Percentiles rank a stretch among this genome's conserved stretches.
phyloP scores from a whole-genome alignment of 2,113 vertebrate genomes.

The Rousettus leschenaultii region DNA sequence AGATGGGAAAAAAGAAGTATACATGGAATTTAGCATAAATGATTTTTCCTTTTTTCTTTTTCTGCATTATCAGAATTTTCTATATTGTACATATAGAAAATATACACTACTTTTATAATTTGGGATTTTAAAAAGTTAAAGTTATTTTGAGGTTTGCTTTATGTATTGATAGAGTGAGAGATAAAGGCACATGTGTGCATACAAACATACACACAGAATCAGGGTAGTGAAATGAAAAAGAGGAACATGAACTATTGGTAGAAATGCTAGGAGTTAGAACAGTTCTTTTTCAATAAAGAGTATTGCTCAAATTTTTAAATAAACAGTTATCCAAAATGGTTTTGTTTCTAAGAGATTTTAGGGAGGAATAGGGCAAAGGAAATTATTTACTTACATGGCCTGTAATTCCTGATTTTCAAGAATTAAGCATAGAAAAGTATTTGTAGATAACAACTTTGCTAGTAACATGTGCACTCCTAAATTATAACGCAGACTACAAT shows the following conservation, averaged over 20 bases:
- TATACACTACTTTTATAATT: not conserved
- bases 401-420: slow-evolving; percentile 53
- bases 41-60: not conserved
- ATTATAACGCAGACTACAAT: slow-evolving; percentile 59
- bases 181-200: not conserved
- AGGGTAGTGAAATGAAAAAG: not conserved
- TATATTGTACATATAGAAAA: not conserved
- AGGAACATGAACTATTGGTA: not conserved
- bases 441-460: slow-evolving; percentile 52
- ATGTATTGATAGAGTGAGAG: not conserved
- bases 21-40: not conserved
- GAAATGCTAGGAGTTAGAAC: not conserved
- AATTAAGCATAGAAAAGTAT: slow-evolving; percentile 52
- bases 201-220: not conserved
- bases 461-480: slow-evolving; percentile 5
- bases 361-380: not conserved
- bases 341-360: slow-evolving; percentile 40
- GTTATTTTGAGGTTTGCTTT: not conserved
- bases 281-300: not conserved
- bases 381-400: slow-evolving; percentile 45
- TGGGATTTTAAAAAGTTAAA: not conserved
- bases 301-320: not conserved
- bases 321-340: not conserved
- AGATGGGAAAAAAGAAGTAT: not conserved
- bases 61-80: not conserved